Evolutionary conservation across 2,888 invertebrate species (phyloP).

Genomic region (Polydrusus pterygomalis): DNA sequence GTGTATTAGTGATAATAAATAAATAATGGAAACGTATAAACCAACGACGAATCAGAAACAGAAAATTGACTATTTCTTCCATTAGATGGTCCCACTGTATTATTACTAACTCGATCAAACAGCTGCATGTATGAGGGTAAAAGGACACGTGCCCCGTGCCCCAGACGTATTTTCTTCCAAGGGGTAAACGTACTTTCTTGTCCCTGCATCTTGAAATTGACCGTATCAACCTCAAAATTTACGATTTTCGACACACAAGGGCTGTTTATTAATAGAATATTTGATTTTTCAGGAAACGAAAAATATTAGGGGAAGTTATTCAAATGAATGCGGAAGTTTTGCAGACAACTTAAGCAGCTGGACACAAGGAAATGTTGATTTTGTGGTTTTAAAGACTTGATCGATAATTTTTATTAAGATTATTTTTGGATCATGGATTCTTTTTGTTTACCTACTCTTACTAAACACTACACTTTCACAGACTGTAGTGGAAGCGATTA

Average conservation of each 20-base stretch:
- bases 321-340: conserved; percentile 44
- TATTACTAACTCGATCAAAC: conserved; percentile 34
- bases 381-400: conserved; percentile 9
- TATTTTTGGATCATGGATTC: neutral
- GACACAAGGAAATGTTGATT: neutral
- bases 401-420: too few species aligned
- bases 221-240: conserved; percentile 54
- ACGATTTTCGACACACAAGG: conserved; percentile 48
- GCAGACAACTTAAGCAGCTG: conserved; percentile 40
- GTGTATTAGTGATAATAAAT: too few species aligned
- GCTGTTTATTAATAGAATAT: conserved; percentile 50
- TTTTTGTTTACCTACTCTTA: neutral
- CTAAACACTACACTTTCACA: too few species aligned
- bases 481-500: too few species aligned
- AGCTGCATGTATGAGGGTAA: conserved; percentile 46
- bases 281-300: conserved; percentile 45
- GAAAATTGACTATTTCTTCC: neutral
- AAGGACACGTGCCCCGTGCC: conserved; percentile 57
- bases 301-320: conserved; percentile 35
- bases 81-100: conserved; percentile 32
- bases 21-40: too few species aligned
- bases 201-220: conserved; percentile 52
- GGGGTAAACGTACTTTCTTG: conserved; percentile 56
- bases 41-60: too few species aligned
- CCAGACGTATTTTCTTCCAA: conserved; percentile 55